Evolutionary conservation across 2,113 vertebrate species (phyloP).

Genomic region (Prunella fulvescens): DNA sequence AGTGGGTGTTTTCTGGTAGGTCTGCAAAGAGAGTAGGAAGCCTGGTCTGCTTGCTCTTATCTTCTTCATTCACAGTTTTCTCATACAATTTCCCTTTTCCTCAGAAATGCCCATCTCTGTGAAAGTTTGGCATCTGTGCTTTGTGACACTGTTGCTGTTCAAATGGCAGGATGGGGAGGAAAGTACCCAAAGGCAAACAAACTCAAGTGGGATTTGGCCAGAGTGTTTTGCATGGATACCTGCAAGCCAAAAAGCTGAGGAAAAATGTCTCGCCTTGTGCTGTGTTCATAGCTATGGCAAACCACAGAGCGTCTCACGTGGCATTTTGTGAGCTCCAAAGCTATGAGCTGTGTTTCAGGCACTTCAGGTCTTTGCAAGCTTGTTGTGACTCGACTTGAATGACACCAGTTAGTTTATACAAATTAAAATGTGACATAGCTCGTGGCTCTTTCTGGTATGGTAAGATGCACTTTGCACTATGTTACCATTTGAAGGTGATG

Average conservation of each 20-base stretch:
- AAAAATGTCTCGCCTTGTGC: not conserved
- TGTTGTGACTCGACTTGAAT: not conserved
- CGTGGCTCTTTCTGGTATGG: not conserved
- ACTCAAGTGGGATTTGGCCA: not conserved
- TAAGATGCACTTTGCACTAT: not conserved
- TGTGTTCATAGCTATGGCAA: not conserved
- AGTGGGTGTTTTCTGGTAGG: not conserved
- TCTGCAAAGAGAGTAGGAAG: not conserved
- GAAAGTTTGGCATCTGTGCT: not conserved
- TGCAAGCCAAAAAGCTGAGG: not conserved
- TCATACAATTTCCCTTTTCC: not conserved
- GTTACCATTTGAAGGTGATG: not conserved
- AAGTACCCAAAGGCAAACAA: not conserved
- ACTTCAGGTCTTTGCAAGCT: not conserved
- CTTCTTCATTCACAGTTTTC: not conserved
- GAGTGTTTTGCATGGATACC: not conserved
- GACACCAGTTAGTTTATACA: not conserved
- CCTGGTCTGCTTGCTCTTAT: not conserved
- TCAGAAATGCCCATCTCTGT: not conserved
- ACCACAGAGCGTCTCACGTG: fast-evolving
- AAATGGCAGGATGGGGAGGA: not conserved
- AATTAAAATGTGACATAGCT: not conserved
- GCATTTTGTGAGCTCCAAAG: not conserved
- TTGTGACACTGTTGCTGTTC: not conserved
- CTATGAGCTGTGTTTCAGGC: not conserved